Percentiles rank a stretch among this genome's conserved stretches.
phyloP scores from a whole-genome alignment of 2,888 invertebrate genomes.

The Chaitophorus viminalis region DNA sequence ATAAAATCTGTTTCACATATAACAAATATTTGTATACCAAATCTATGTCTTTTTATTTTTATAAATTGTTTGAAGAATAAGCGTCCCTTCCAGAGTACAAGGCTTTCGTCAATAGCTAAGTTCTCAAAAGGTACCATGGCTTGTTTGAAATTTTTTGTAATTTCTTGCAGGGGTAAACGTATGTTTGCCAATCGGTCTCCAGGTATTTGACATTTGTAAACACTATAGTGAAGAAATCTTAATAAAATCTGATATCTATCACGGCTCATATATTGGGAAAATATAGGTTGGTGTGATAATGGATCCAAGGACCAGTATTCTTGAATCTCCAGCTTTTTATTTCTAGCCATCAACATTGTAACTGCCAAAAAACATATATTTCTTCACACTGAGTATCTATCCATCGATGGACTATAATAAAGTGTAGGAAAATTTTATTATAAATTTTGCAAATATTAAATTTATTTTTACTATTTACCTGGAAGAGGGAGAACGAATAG shows the following conservation, averaged over 20 bases:
- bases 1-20: slow-evolving; percentile 6
- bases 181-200: slow-evolving; percentile 14
- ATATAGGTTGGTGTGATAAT: slow-evolving; percentile 9
- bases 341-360: no score
- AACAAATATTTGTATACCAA: slow-evolving; percentile 23
- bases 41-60: slow-evolving; percentile 13
- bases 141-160: slow-evolving; percentile 38
- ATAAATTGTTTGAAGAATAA: slow-evolving; percentile 18
- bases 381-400: no score
- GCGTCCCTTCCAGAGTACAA: neutral
- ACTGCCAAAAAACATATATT: no score
- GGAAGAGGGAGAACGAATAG: no score
- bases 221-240: neutral
- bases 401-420: no score
- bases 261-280: slow-evolving; percentile 6
- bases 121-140: slow-evolving; percentile 19
- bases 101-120: slow-evolving; percentile 24
- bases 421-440: no score
- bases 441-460: no score
- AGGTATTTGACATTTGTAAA: slow-evolving; percentile 13
- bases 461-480: no score
- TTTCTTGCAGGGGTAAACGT: slow-evolving; percentile 1
- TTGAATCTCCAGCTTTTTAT: neutral
- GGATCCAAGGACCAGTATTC: slow-evolving; percentile 20
- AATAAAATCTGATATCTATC: slow-evolving; percentile 1